phyloP scores from a whole-genome alignment of 2,797 vertebrate species.

The Gymnothorax reevesii region DNA sequence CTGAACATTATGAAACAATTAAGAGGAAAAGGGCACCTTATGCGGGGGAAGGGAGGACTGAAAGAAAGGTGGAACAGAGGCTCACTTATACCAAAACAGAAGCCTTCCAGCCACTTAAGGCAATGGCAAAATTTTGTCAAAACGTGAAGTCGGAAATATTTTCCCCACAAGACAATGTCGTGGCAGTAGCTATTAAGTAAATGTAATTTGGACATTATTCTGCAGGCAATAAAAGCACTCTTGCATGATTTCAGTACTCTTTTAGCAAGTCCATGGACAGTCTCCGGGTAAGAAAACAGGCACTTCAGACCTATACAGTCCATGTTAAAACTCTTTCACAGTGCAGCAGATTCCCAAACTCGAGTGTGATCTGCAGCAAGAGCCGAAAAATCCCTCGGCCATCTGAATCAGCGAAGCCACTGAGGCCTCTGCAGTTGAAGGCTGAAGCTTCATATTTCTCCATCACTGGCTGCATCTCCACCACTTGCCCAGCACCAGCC shows the following conservation, averaged over 20 bases:
- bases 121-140: too few relatives aligned
- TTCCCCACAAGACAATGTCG: too few relatives aligned
- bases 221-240: too few relatives aligned
- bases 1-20: slow-evolving; percentile 31
- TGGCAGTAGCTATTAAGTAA: too few relatives aligned
- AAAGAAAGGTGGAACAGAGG: background rate
- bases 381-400: background rate
- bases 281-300: slow-evolving; percentile 43
- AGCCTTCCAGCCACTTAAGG: too few relatives aligned
- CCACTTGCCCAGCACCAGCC: background rate
- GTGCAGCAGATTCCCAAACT: background rate
- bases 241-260: too few relatives aligned
- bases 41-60: background rate
- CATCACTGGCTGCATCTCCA: background rate
- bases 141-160: too few relatives aligned
- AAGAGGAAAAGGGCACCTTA: slow-evolving; percentile 3
- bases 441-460: background rate
- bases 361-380: background rate
- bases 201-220: too few relatives aligned
- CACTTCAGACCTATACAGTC: slow-evolving; percentile 37
- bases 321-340: slow-evolving; percentile 21
- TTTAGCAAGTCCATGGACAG: too few relatives aligned
- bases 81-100: too few relatives aligned
- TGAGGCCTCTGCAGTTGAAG: background rate
- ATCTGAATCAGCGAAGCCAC: background rate